Evolutionary conservation across 92 coral and sea anemone species (phyloP), one percentile per base, ranked within the genome.

Genomic region (Heteractis magnifica): DNA sequence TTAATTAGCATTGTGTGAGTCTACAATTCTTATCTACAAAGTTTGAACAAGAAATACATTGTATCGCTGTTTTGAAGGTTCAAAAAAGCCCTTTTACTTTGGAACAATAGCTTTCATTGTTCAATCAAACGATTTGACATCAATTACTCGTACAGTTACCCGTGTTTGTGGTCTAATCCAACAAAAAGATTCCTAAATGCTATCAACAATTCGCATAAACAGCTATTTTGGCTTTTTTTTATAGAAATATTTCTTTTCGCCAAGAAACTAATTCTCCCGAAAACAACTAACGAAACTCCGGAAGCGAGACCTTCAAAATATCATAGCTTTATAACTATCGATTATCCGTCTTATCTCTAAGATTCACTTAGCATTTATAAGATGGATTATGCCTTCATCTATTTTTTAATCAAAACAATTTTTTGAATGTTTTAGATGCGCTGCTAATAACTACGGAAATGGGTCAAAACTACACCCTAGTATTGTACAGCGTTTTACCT

Each of bases 361-460:
- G 71, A 80, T 59, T 53, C 71, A 78, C 52, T 53, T 52, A 52
- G 52, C 58, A 26, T 85, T 78, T 78, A 78, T 70, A 58, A 16
- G 65, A 68, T 77, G 78, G 80, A 85, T 78, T 85, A 78, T 78
- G 56, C 51, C 18, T 78, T 72, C 79, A 68, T 65, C 50, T 41
- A 56, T 77, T 76, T 78, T n/a, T 84, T 1, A 51, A 84, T 84
- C 82, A 51, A 65, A 52, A 77, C 87, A 77, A 62, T 77, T 84
- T 84, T 62, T 58, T 75, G 87, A 84, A 84, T 84, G 72, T 78
- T 78, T 76, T 51, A 84, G 75, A 77, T 84, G 55, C 53, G 53
- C 77, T 77, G 26, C 49, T 85, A 21, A 20, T 55, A 52, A 44
- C 71, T 20, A 78, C 77, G 83, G 88, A 85, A 84, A 83, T 84